These are phyloP conservation scores for Azemiops feae DNA, from an alignment of 2,113 vertebrate genomes.

Conservation along the genomic window DNA sequence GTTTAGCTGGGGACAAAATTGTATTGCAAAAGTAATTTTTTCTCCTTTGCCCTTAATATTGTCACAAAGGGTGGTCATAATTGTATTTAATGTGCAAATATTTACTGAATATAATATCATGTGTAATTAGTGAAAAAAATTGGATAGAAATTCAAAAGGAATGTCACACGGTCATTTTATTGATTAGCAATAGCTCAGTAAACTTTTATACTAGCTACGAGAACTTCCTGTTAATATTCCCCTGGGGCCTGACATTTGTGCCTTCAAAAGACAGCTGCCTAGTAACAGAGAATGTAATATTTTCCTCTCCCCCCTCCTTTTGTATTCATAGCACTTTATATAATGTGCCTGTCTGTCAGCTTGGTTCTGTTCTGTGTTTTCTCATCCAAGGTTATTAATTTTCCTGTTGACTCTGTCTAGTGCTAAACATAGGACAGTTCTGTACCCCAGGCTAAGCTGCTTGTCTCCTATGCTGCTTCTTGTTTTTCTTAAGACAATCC, in stretches of 20 bases:
- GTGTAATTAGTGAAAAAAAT: neutral
- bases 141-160: neutral
- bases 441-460: neutral
- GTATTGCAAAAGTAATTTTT: conserved; percentile 5
- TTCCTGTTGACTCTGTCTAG: conserved; percentile 3
- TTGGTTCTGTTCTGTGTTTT: conserved; percentile 29
- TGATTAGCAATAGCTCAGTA: conserved; percentile 10
- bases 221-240: conserved; percentile 4
- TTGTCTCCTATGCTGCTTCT: neutral
- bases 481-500: neutral
- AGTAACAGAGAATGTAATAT: conserved; percentile 9
- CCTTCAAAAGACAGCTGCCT: conserved; percentile 20
- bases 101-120: conserved; percentile 41
- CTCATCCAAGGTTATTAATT: neutral
- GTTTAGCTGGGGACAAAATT: neutral
- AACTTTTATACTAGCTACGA: neutral
- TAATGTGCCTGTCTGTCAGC: neutral
- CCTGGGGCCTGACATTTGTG: conserved; percentile 16
- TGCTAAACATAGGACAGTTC: neutral
- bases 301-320: conserved; percentile 15
- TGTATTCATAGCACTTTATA: conserved; percentile 37
- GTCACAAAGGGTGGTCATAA: neutral
- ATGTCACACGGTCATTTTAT: neutral
- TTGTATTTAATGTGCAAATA: conserved; percentile 26
- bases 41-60: neutral